phyloP scores from a whole-genome alignment of 2,113 vertebrate species.

The Rhinopithecus roxellana region DNA sequence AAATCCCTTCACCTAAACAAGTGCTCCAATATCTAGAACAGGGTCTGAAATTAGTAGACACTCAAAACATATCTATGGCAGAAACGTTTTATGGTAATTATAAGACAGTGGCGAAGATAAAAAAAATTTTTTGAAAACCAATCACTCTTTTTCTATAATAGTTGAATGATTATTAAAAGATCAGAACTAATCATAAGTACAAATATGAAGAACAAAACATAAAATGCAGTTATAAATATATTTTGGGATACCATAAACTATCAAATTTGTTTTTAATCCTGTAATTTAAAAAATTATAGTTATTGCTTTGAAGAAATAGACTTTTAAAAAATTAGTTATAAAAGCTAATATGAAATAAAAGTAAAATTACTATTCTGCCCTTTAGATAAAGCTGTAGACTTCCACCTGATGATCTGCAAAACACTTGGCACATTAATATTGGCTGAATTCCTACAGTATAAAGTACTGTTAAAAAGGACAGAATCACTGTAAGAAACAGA shows the following conservation, averaged over 20 bases:
- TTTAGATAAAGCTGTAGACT: neutral
- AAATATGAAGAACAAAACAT: conserved; percentile 20
- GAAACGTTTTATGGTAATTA: neutral
- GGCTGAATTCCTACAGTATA: neutral
- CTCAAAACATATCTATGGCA: neutral
- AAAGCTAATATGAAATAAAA: neutral
- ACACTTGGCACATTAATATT: neutral
- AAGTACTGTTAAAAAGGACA: neutral
- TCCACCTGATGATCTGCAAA: neutral
- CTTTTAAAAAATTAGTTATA: neutral
- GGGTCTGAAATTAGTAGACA: neutral
- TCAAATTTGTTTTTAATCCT: neutral
- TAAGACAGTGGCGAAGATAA: neutral
- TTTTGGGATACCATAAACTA: neutral
- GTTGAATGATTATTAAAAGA: neutral
- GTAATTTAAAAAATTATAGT: neutral
- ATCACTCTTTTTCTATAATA: neutral
- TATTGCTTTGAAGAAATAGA: neutral
- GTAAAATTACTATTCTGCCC: neutral
- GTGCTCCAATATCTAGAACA: neutral
- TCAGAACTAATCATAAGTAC: neutral
- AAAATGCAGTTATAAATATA: neutral
- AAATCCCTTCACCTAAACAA: neutral
- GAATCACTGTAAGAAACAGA: neutral
- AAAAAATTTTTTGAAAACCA: neutral